A percentile compares a stretch with the other conserved stretches of the same genome.
Conservation (phyloP, 1,140 invertebrate species). For the Papilio helenus region DNA sequence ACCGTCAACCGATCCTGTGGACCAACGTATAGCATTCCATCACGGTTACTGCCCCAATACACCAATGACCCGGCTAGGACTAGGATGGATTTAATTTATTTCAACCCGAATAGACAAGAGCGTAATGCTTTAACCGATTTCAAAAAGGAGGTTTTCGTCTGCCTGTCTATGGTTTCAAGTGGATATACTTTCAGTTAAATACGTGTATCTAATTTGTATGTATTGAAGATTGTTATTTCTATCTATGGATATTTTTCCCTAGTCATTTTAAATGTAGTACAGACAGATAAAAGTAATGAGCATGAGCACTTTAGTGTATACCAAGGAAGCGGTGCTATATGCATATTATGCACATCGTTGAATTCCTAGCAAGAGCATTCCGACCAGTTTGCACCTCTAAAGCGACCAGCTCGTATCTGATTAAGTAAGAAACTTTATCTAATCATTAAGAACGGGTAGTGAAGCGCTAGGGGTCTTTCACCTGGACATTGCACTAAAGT, state of each 20-base stretch:
- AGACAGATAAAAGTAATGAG: background rate
- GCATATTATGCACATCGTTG: slow-evolving; percentile 11
- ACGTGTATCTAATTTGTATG: no score
- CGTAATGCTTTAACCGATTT: background rate
- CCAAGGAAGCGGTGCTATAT: background rate
- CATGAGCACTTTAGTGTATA: background rate
- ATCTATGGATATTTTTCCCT: background rate
- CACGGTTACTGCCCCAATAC: slow-evolving; percentile 55
- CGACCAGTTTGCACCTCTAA: slow-evolving; percentile 37
- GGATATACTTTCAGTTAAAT: no score
- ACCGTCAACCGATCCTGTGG: slow-evolving; percentile 47
- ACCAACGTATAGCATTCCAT: slow-evolving; percentile 56
- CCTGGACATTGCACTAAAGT: slow-evolving; percentile 27
- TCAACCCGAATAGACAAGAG: background rate
- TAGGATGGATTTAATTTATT: background rate
- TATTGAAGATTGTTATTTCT: no score
- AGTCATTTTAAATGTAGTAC: background rate
- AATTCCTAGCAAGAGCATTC: slow-evolving; percentile 25
- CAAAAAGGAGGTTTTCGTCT: background rate
- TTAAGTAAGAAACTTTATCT: slow-evolving; percentile 41
- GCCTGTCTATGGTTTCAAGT: background rate
- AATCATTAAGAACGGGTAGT: slow-evolving; percentile 34
- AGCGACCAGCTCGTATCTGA: slow-evolving; percentile 34
- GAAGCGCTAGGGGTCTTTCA: slow-evolving; percentile 32
- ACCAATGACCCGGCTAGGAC: slow-evolving; percentile 47